phyloP scores from a whole-genome alignment of 2,113 vertebrate species.

The Hyperopisus bebe region DNA sequence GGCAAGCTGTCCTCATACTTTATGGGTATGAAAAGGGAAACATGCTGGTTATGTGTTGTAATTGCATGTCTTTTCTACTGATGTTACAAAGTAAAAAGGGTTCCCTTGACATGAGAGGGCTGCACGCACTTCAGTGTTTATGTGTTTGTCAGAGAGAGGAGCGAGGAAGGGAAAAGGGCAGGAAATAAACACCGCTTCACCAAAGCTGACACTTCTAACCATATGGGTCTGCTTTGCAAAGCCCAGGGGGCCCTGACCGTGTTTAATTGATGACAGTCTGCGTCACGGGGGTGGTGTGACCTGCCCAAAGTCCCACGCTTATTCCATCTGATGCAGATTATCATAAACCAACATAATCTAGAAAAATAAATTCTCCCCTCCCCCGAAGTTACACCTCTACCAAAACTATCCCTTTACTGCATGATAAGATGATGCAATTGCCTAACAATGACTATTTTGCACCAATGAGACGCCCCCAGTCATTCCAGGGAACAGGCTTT shows the following conservation, averaged over 20 bases:
- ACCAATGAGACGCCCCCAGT: not conserved
- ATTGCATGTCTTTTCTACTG: not conserved
- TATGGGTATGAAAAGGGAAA: not conserved
- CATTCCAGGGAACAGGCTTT: not conserved
- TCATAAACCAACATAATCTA: slow-evolving; percentile 27
- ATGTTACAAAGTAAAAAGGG: not conserved
- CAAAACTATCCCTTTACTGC: not conserved
- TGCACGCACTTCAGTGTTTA: not conserved
- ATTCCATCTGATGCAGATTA: slow-evolving; percentile 30
- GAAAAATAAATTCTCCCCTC: not conserved
- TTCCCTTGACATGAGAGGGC: not conserved
- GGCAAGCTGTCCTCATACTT: not conserved
- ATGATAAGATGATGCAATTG: not conserved
- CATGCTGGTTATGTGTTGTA: not conserved
- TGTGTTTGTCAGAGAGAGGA: not conserved
- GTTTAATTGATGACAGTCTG: slow-evolving; percentile 45
- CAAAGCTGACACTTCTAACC: not conserved
- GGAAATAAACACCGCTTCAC: not conserved
- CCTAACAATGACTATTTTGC: slow-evolving; percentile 9
- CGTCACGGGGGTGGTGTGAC: slow-evolving; percentile 19
- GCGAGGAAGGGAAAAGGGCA: not conserved
- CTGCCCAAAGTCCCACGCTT: slow-evolving; percentile 27
- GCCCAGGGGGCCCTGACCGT: not conserved
- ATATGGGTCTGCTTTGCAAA: slow-evolving; percentile 5
- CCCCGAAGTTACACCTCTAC: not conserved